Percentiles rank a stretch among this genome's conserved stretches.
Evolutionary conservation across 2,113 vertebrate species (phyloP).

Genomic region (Nipponia nippon): DNA sequence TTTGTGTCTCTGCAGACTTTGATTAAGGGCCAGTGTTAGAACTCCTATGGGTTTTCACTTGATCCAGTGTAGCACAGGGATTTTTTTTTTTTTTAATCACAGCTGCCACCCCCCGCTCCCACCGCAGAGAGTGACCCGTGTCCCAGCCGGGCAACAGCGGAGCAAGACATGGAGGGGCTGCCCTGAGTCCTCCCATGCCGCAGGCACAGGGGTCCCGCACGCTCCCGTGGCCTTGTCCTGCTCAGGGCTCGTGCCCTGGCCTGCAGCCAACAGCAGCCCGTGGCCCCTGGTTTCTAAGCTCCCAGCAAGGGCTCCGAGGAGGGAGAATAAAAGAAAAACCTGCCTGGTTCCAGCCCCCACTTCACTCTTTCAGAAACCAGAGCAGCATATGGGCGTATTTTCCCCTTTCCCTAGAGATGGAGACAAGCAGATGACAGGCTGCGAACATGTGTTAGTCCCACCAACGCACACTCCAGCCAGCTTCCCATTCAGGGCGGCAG

Average conservation of each 20-base stretch:
- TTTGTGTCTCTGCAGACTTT: constrained; percentile 78
- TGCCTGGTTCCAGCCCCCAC: constrained; percentile 34
- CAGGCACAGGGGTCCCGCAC: no score
- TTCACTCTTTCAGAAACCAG: background rate
- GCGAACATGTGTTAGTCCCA: constrained; percentile 41
- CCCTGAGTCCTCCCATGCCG: background rate
- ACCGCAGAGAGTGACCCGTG: accelerated
- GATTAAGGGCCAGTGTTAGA: constrained; percentile 76
- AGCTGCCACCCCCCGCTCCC: constrained; percentile 35
- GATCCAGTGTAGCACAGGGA: constrained; percentile 61
- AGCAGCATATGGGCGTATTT: constrained; percentile 54
- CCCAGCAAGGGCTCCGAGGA: background rate
- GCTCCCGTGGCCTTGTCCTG: background rate
- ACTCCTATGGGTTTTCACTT: constrained; percentile 72
- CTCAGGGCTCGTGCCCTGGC: background rate
- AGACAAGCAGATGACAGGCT: constrained; percentile 39
- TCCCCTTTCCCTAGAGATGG: constrained; percentile 54
- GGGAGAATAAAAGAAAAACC: constrained; percentile 31
- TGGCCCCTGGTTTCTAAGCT: background rate
- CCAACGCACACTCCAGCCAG: constrained; percentile 26
- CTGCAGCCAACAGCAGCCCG: background rate
- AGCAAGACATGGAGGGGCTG: background rate
- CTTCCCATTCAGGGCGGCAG: constrained; percentile 20
- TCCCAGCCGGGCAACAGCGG: background rate
- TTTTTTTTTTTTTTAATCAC: constrained; percentile 39